These are phyloP conservation scores for Gobiocypris rarus DNA, from an alignment of 2,113 vertebrate species.

Conservation along the genomic window DNA sequence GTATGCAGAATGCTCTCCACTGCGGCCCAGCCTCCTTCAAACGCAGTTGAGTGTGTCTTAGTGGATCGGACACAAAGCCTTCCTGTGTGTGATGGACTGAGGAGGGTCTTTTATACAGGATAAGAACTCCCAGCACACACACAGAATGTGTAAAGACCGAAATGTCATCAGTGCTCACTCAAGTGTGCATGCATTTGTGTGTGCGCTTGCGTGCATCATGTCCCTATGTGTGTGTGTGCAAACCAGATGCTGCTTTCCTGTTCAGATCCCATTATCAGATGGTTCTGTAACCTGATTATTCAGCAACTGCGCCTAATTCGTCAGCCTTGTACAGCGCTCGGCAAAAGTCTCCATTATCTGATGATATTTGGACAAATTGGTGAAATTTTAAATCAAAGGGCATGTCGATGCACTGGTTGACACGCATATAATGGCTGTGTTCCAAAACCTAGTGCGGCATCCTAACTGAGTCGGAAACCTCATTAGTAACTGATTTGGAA, in stretches of 20 bases:
- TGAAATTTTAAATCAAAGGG: constrained; percentile 7
- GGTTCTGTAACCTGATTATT: constrained; percentile 52
- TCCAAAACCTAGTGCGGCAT: background rate
- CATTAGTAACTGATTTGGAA: background rate
- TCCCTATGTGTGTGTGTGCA: constrained; percentile 35
- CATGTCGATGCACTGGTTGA: background rate
- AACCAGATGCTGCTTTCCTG: constrained; percentile 60
- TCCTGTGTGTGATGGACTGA: constrained; percentile 66
- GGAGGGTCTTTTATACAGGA: constrained; percentile 70
- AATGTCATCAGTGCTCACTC: constrained; percentile 53
- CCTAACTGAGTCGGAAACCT: background rate
- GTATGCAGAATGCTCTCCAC: constrained; percentile 64
- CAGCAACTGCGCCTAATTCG: constrained; percentile 48
- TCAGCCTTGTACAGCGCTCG: constrained; percentile 35
- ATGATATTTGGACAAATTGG: constrained; percentile 20
- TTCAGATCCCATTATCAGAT: constrained; percentile 56
- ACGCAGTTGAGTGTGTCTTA: constrained; percentile 68
- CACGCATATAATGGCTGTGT: background rate
- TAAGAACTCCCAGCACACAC: constrained; percentile 67
- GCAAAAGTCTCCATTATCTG: constrained; percentile 28
- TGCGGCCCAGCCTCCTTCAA: constrained; percentile 61
- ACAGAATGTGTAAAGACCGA: constrained; percentile 43
- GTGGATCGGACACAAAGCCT: constrained; percentile 67
- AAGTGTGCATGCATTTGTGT: constrained; percentile 44
- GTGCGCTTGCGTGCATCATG: constrained; percentile 31